A percentile compares a stretch with the other conserved stretches of the same genome.
Conservation (phyloP, 2,888 invertebrate genomes). For the Cheilosia scutellata region DNA sequence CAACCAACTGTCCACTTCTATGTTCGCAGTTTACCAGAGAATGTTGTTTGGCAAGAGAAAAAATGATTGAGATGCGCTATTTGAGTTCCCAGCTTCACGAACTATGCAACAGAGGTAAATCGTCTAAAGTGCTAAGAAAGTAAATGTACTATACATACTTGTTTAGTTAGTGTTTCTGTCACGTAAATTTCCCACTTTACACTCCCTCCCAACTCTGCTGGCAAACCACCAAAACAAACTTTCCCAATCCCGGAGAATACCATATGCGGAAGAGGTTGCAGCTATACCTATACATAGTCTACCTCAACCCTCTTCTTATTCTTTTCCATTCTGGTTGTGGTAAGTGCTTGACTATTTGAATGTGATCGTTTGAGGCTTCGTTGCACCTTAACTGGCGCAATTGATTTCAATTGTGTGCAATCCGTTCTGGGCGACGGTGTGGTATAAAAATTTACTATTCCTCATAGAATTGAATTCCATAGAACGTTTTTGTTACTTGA, state of each 20-base stretch:
- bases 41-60: conserved; percentile 65
- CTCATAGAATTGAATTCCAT: not conserved
- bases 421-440: conserved; percentile 60
- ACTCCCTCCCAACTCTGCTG: not conserved
- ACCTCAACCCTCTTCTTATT: conserved; percentile 19
- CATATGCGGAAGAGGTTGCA: conserved; percentile 65
- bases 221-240: conserved; percentile 33
- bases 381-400: conserved; percentile 62
- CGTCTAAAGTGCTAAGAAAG: conserved; percentile 8
- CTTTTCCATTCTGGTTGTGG: conserved; percentile 5
- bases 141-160: conserved; percentile 11
- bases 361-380: conserved; percentile 61
- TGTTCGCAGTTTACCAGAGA: conserved; percentile 21
- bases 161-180: conserved; percentile 8
- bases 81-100: conserved; percentile 8
- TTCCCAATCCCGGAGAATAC: conserved; percentile 31
- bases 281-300: conserved; percentile 15
- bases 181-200: conserved; percentile 14
- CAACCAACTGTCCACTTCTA: conserved; percentile 34
- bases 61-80: conserved; percentile 28
- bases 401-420: conserved; percentile 66
- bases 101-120: not conserved
- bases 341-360: conserved; percentile 42
- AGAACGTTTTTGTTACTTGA: not conserved
- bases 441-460: conserved; percentile 1